A percentile compares a stretch with the other conserved stretches of the same genome.
Conservation (phyloP, 2,113 vertebrate genomes). For the Spheniscus mendiculus region DNA sequence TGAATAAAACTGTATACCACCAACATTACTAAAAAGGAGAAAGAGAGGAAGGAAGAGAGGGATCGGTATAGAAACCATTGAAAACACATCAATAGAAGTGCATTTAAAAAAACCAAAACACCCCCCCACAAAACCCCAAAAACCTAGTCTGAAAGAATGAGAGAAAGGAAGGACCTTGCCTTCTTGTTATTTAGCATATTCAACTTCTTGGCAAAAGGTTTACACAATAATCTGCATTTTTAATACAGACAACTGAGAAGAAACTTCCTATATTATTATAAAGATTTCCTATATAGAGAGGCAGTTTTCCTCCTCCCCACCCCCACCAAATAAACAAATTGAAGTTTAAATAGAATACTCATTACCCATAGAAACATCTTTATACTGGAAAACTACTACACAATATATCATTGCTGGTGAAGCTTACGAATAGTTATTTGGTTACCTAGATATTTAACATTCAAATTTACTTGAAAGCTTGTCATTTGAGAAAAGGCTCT, state of each 20-base stretch:
- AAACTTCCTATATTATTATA: neutral
- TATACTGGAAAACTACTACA: neutral
- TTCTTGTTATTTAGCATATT: neutral
- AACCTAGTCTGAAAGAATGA: neutral
- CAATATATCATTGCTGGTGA: neutral
- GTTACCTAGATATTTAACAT: neutral
- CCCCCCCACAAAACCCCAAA: accelerated
- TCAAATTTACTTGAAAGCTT: neutral
- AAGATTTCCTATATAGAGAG: neutral
- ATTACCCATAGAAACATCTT: neutral
- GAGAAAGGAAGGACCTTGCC: neutral
- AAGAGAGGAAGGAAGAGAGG: neutral
- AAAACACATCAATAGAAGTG: neutral
- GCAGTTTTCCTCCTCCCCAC: neutral
- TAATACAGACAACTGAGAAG: neutral
- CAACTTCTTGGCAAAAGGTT: neutral
- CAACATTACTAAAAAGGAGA: neutral
- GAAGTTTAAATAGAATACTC: neutral
- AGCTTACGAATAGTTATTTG: neutral
- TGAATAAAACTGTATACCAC: neutral
- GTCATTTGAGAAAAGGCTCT: neutral
- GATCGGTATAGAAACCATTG: accelerated
- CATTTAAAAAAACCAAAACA: no score
- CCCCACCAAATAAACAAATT: neutral
- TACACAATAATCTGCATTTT: neutral